Evolutionary conservation across 2,888 invertebrate species (phyloP), one percentile per base, ranked within the genome.

Genomic region (Aspidiotus destructor): DNA sequence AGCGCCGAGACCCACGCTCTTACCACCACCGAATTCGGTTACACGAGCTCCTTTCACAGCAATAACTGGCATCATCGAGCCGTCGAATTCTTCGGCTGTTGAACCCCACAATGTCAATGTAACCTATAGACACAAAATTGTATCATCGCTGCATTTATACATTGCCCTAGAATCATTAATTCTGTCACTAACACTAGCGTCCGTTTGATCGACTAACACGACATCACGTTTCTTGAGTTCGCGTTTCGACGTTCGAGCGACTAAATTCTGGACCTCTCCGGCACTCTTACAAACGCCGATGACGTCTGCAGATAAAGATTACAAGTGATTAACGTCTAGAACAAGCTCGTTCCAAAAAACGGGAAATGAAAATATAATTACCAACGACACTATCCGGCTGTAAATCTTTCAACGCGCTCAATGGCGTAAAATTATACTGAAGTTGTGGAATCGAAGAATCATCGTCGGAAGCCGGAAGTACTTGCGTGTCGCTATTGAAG

Each of bases 161-260:
- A 3, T 3, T 48, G n/a, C 10, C 10, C 11, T 48, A 1, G 48
- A 48, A 13, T 3, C 6, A 6, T n/a, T 11, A 48, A 48, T n/a
- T 48, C 48, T 16, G 48, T n/a, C 15, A 65, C 67, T 69, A 8
- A 69, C 69, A 16, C 71, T 68, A 40, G 68, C 62, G 17, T 69
- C 54, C 15, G 90, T 86, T 71, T 86, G 84, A 78, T 99, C 99
- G 0, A 98, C 88, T 7, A 99, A 76, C 5, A 84, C 83, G 7
- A 98, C 74, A 72, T 98, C 97, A 68, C 94, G 83, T 76, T 99
- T 99, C 74, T 85, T 88, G 65, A 97, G 80, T 76, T 96, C 90
- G 74, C 85, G 86, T 69, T 91, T 88, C 0, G 89, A 86, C 65
- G 84, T 83, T 73, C 82, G 85, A 0, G 89, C 85, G 2, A 84